Evolutionary conservation across 2,113 vertebrate genomes (phyloP).

Genomic region (Naja naja): DNA sequence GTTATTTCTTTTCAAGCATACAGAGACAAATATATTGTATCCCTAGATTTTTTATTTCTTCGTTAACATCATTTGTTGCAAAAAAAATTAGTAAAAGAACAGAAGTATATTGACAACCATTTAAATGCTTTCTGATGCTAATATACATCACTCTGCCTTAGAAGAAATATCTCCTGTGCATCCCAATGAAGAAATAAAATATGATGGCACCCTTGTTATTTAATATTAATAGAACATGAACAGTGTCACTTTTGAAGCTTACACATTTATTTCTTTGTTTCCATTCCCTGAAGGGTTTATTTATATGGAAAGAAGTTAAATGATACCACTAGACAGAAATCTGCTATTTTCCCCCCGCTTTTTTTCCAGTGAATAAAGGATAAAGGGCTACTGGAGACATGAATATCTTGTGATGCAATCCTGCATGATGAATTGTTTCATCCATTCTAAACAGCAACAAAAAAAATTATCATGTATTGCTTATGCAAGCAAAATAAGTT

Average conservation of each 20-base stretch:
- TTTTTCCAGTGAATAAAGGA: neutral
- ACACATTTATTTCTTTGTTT: neutral
- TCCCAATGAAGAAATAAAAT: constrained; percentile 38
- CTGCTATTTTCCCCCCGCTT: neutral
- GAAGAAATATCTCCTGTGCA: neutral
- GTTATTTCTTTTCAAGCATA: neutral
- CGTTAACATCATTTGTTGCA: neutral
- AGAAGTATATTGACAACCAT: neutral
- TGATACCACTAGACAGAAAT: constrained; percentile 10
- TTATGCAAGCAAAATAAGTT: constrained; percentile 36
- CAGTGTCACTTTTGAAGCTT: neutral
- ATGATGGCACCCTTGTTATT: constrained; percentile 26
- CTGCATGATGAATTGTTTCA: constrained; percentile 11
- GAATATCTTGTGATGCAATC: constrained; percentile 26
- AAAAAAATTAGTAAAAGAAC: neutral
- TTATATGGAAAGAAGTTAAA: neutral
- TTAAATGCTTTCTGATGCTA: neutral
- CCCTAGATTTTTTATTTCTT: neutral
- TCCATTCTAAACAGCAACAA: constrained; percentile 18
- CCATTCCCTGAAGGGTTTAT: neutral
- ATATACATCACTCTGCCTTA: neutral
- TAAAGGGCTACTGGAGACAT: constrained; percentile 16
- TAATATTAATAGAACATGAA: constrained; percentile 17
- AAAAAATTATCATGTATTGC: constrained; percentile 19
- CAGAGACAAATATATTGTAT: neutral